Base-by-base conservation (phyloP, 1,140 invertebrate species). In the Drosophila sechellia region DNA sequence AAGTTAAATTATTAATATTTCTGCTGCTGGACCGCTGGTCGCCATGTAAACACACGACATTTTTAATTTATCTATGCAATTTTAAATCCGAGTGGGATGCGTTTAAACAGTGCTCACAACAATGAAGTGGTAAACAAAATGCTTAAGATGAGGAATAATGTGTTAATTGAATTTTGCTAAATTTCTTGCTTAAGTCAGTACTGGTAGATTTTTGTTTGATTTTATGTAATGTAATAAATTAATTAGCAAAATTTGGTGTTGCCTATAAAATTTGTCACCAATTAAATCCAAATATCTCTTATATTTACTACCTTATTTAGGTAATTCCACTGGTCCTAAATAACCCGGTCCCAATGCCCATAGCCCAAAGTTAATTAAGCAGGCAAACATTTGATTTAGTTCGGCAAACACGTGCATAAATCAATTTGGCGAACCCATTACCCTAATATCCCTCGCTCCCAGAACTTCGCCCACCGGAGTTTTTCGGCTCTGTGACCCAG, bases 1-100 rank as follows among this genome's bases (percentile, higher is more conserved):
- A 78, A 68, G 22, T 57, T 48, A 63, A 85, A 78, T 86, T 77
- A 77, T 86, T 77, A 77, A 79, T 64, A 40, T 56, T 60, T 55
- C 20, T 46, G 63, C 65, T 31, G 31, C 31, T 49, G 35, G 20
- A 22, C 13, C 25, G 48, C 63, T 37, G 57, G 22, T 48, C 43
- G 40, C 64, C 49, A 68, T 69, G 64, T 70, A 70, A 70, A 40
- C 25, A 40, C n/a, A 22, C 37, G 66, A 63, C 64, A 42, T 42
- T 13, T 13, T 20, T 45, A 31, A 31, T 57, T 20, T 39, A 35
- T 42, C 63, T 45, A 42, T 42, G 34, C 22, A 31, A 40, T 60
- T 49, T 61, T 25, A 49, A 61, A 66, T 42, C 31, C 25, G 27
- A 48, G 20, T 58, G 56, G 48, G 48, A 46, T 31, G 40, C 56